Conservation (phyloP, 2,113 vertebrate genomes). For the Hypocryptadius cinnamomeus region DNA sequence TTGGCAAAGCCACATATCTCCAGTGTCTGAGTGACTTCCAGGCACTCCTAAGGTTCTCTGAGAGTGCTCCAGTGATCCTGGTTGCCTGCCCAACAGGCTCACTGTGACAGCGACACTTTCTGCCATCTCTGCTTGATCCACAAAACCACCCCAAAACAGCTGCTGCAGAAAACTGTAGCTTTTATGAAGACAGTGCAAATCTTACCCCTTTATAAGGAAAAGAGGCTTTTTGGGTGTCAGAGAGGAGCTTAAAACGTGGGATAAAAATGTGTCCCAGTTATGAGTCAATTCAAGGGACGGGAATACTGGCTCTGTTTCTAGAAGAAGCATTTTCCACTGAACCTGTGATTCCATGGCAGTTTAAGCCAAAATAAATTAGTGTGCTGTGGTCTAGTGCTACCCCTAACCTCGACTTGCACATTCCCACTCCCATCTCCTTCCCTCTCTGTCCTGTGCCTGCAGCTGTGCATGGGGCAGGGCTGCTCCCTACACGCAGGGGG, state of each 20-base stretch:
- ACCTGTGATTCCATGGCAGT: background rate
- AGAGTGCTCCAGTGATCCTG: background rate
- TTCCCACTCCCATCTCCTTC: background rate
- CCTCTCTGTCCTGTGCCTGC: background rate
- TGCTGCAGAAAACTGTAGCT: background rate
- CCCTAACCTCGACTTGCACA: background rate
- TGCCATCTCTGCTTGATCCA: background rate
- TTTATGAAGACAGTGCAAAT: background rate
- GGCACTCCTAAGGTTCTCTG: background rate
- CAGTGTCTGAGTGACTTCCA: background rate
- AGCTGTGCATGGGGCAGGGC: background rate
- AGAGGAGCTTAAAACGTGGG: background rate
- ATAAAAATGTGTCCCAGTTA: background rate
- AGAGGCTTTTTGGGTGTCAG: background rate
- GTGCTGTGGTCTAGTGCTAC: background rate
- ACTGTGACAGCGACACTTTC: background rate
- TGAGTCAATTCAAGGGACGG: background rate
- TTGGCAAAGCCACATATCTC: background rate
- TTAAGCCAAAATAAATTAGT: constrained; percentile 1
- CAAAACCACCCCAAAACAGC: background rate
- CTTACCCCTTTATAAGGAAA: background rate
- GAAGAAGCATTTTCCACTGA: constrained; percentile 17
- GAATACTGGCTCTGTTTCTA: background rate
- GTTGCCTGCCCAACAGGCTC: background rate
- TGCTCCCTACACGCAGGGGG: background rate